A percentile compares a stretch with the other conserved stretches of the same genome.
These are phyloP conservation scores for Sepiola atlantica DNA, from an alignment of 2,888 invertebrate species.

Conservation along the genomic window DNA sequence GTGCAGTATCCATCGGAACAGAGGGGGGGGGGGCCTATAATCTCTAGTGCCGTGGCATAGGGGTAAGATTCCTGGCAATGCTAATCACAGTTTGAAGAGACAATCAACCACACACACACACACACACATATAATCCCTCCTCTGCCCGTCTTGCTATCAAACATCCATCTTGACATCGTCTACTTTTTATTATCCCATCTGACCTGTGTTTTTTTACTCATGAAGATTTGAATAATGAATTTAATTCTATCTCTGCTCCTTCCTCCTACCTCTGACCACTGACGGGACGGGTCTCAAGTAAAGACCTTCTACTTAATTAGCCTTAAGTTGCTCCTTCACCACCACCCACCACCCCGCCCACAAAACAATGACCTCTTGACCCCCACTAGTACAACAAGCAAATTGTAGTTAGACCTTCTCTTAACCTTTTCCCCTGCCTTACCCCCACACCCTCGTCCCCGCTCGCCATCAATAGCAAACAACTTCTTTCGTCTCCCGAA, in stretches of 20 bases:
- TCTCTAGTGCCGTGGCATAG: too few species aligned
- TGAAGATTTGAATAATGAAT: neutral
- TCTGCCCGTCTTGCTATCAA: too few species aligned
- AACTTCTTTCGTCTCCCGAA: neutral
- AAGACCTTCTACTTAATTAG: neutral
- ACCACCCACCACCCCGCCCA: neutral
- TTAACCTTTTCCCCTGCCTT: neutral
- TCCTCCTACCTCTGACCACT: neutral
- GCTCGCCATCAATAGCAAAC: neutral
- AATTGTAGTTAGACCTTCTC: neutral
- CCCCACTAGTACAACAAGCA: neutral
- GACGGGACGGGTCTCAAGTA: neutral
- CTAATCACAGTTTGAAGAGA: too few species aligned
- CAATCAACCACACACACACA: too few species aligned
- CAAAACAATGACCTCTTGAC: conserved; percentile 15
- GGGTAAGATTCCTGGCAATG: too few species aligned
- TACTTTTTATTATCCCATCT: neutral
- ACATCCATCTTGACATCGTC: too few species aligned
- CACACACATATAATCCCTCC: too few species aligned
- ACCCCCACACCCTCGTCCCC: neutral
- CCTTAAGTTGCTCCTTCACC: neutral
- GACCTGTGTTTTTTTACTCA: neutral
- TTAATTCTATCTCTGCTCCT: neutral
- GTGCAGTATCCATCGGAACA: too few species aligned
- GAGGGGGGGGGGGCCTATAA: too few species aligned